Conservation (phyloP, 2,888 invertebrate species). For the Xanthia togata region DNA sequence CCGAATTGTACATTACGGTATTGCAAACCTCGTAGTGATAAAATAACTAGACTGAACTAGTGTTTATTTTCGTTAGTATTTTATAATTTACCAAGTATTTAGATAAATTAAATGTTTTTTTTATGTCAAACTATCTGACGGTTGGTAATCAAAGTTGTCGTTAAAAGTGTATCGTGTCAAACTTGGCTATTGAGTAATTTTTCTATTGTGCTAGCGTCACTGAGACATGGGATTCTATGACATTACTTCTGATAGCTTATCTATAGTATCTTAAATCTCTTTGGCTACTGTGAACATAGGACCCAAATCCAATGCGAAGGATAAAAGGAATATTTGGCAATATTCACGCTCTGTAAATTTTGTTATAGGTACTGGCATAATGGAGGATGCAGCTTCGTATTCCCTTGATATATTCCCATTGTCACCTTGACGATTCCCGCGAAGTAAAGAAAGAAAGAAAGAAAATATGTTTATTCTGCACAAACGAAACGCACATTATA, state of each 20-base stretch:
- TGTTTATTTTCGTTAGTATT: neutral
- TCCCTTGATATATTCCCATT: conserved; percentile 15
- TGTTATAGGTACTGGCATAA: conserved; percentile 2
- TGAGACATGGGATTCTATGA: neutral
- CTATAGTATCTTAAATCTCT: neutral
- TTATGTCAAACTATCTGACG: too few relatives aligned
- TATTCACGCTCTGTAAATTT: conserved; percentile 16
- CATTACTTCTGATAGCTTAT: neutral
- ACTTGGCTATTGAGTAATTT: too few relatives aligned
- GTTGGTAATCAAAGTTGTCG: too few relatives aligned
- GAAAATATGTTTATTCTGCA: too few relatives aligned
- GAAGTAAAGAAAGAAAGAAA: neutral
- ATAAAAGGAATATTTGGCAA: neutral
- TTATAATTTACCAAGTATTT: too few relatives aligned
- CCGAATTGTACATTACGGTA: neutral
- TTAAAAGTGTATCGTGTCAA: too few relatives aligned
- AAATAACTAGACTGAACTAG: neutral
- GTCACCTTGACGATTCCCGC: neutral
- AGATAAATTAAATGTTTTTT: too few relatives aligned
- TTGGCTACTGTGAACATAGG: neutral
- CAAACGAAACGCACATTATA: too few relatives aligned
- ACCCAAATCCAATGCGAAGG: neutral
- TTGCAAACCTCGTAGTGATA: neutral
- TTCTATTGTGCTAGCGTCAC: neutral
- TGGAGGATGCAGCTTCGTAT: conserved; percentile 28